Conservation (phyloP, 1,140 invertebrate genomes). For the Harpegnathos saltator region DNA sequence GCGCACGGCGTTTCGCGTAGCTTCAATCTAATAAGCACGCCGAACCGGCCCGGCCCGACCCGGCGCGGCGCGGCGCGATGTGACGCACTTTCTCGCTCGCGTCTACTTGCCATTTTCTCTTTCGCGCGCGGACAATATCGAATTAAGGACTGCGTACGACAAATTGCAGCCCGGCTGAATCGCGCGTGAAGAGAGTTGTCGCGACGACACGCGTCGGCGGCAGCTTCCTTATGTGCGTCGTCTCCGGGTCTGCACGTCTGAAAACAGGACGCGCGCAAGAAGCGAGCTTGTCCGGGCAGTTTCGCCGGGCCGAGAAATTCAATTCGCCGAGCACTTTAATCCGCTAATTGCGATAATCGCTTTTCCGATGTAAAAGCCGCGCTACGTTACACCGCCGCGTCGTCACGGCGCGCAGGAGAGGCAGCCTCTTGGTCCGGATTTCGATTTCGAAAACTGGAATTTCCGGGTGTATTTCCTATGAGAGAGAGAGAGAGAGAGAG, state of each 20-base stretch:
- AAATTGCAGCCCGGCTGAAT: constrained; percentile 43
- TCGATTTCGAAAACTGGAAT: constrained; percentile 17
- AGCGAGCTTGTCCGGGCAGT: background rate
- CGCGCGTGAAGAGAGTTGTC: constrained; percentile 13
- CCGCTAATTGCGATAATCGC: constrained; percentile 46
- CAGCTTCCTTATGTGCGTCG: too few relatives aligned
- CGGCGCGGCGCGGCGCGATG: too few relatives aligned
- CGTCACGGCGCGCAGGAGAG: background rate
- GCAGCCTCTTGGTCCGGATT: background rate
- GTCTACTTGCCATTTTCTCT: constrained; percentile 37
- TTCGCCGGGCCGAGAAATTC: constrained; percentile 30
- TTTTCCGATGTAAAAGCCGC: constrained; percentile 9
- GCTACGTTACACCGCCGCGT: background rate
- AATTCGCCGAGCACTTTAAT: constrained; percentile 53
- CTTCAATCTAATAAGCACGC: constrained; percentile 78
- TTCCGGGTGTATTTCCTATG: background rate
- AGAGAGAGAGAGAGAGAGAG: too few relatives aligned
- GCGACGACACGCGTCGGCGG: too few relatives aligned
- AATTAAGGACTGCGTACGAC: constrained; percentile 37
- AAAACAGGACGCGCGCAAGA: constrained; percentile 2
- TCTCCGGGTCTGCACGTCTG: too few relatives aligned
- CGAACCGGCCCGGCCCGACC: background rate
- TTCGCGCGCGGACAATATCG: constrained; percentile 30
- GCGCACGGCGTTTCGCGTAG: constrained; percentile 62
- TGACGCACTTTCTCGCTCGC: constrained; percentile 39